Percentiles rank a stretch among this genome's conserved stretches.
Evolutionary conservation across 2,113 vertebrate species (phyloP).

Genomic region (Osmerus eperlanus): DNA sequence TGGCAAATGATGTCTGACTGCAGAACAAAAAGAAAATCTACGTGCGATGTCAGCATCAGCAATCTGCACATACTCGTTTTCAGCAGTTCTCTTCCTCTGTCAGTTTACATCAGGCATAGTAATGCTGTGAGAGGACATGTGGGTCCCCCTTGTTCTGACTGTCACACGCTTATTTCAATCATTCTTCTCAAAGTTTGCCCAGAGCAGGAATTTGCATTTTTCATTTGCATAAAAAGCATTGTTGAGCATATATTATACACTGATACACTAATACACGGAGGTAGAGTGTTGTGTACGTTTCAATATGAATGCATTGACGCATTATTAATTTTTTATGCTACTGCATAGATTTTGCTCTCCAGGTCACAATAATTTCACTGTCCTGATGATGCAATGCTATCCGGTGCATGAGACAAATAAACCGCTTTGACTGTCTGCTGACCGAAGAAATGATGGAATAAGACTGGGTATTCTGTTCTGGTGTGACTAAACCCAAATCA

Average conservation of each 20-base stretch:
- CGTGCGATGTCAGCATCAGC: neutral
- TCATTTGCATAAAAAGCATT: too few relatives aligned
- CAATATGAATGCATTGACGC: too few relatives aligned
- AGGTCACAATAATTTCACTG: too few relatives aligned
- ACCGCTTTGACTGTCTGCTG: too few relatives aligned
- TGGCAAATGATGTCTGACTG: neutral
- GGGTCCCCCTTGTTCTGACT: neutral
- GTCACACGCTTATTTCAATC: neutral
- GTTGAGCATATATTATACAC: too few relatives aligned
- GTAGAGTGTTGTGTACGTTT: too few relatives aligned
- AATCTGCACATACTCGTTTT: neutral
- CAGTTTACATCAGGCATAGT: neutral
- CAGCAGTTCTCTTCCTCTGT: slow-evolving; percentile 3
- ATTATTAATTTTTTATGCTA: too few relatives aligned
- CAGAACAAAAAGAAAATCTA: neutral
- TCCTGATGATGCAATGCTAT: too few relatives aligned
- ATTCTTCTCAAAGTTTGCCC: neutral
- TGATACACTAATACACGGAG: too few relatives aligned
- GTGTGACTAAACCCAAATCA: neutral
- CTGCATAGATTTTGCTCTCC: too few relatives aligned
- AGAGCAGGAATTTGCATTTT: neutral
- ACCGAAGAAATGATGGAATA: too few relatives aligned
- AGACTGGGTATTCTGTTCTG: neutral
- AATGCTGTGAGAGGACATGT: neutral
- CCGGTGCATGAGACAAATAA: too few relatives aligned